Base-by-base conservation (phyloP, 2,113 vertebrate species). In the Nannobrachium achirus region DNA sequence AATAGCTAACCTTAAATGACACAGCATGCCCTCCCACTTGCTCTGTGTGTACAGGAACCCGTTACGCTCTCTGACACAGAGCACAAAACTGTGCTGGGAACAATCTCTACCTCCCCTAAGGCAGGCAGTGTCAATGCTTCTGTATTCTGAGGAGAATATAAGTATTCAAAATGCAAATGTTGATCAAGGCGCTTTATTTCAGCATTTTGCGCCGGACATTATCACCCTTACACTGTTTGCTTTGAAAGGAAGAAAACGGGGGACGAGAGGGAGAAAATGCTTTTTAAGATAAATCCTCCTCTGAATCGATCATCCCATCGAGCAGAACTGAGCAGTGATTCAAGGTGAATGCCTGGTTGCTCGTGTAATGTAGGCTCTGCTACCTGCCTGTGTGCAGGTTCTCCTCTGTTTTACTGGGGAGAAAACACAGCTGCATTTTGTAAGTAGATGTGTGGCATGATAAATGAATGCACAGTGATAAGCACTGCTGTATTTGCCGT, bases 161-260 rank as follows among this genome's bases (percentile, higher is more conserved):
- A 58, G 44, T 44, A 50, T 74, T 76, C 7, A 62, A 56, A 65
- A 46, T 49, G 46, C 48, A 61, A 78, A 80, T 68, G 41, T 42
- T 79, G 57, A 85, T 72, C 63, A 67, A n/a, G 65, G 48, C 14
- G 45, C 83, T 85, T 78, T 56, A 60, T 58, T 64, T 44, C 10
- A 20, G 18, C 41, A 1, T 38, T 38, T 56, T 59, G 8, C 53
- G 4, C 58, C 53, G 63, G 48, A 66, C 20, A 51, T 18, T 8
- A 51, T 18, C 3, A 6, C n/a, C 15, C 49, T 51, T 16, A n/a
- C 13, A n/a, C n/a, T n/a, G n/a, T n/a, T n/a, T n/a, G n/a, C n/a
- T n/a, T n/a, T n/a, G 41, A 69, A 19, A 57, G 45, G 13, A 14
- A 48, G 45, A 48, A 14, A 48, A 10, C 13, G 11, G 13, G 45